These are phyloP conservation scores for Zaprionus kolodkinae DNA, from an alignment of 1,140 invertebrate species.

Conservation along the genomic window DNA sequence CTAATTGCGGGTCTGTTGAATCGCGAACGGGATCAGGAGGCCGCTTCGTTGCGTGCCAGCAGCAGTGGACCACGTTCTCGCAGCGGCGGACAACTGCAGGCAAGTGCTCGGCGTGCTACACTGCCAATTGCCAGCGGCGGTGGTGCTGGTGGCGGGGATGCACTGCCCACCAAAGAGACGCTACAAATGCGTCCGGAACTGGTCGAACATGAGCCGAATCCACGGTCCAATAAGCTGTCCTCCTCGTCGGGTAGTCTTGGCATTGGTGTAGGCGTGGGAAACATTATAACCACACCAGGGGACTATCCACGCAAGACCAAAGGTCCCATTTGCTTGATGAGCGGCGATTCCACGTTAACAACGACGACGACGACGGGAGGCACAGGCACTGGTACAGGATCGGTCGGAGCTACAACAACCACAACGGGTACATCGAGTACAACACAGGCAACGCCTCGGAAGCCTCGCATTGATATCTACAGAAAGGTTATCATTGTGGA, in stretches of 20 bases:
- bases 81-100: slow-evolving; percentile 39
- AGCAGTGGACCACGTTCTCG: slow-evolving; percentile 42
- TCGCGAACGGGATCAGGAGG: slow-evolving; percentile 73
- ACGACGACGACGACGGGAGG: slow-evolving; percentile 1
- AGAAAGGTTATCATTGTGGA: slow-evolving; percentile 86
- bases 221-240: slow-evolving; percentile 70
- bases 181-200: slow-evolving; percentile 23
- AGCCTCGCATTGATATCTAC: slow-evolving; percentile 85
- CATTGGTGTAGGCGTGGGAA: slow-evolving; percentile 58
- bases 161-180: slow-evolving; percentile 34
- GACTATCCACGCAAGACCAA: slow-evolving; percentile 81
- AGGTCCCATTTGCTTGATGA: slow-evolving; percentile 76
- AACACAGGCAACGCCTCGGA: slow-evolving; percentile 19
- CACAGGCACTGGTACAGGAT: background rate
- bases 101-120: slow-evolving; percentile 66
- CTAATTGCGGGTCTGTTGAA: slow-evolving; percentile 79
- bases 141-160: slow-evolving; percentile 12
- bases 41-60: slow-evolving; percentile 32
- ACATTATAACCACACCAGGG: slow-evolving; percentile 78
- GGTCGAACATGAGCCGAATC: slow-evolving; percentile 58
- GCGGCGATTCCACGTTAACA: slow-evolving; percentile 5
- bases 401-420: background rate
- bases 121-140: slow-evolving; percentile 71
- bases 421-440: background rate
- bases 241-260: slow-evolving; percentile 78